A percentile compares a stretch with the other conserved stretches of the same genome.
Evolutionary conservation across 1,140 invertebrate genomes (phyloP).

Genomic region (Nylanderia fulva): DNA sequence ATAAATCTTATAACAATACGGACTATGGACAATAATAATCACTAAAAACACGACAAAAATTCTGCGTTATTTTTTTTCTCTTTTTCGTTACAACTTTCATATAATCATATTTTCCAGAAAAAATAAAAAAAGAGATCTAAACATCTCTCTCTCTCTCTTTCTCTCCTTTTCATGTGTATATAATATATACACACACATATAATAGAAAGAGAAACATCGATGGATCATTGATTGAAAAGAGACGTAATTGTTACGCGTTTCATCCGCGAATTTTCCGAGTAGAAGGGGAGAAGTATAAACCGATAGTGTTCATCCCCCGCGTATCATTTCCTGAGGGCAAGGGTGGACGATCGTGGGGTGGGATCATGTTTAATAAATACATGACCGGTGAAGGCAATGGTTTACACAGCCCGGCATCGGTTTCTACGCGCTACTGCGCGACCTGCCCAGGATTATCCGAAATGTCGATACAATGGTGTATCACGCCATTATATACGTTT

Average conservation of each 20-base stretch:
- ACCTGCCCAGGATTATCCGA: conserved; percentile 68
- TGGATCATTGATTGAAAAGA: conserved; percentile 35
- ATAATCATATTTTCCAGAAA: neutral
- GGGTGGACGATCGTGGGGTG: conserved; percentile 9
- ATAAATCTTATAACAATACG: conserved; percentile 27
- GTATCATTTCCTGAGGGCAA: conserved; percentile 56
- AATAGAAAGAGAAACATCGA: conserved; percentile 18
- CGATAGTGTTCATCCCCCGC: conserved; percentile 28
- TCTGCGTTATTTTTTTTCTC: neutral
- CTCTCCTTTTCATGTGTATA: too few species aligned
- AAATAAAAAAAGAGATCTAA: neutral
- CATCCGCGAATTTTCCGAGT: conserved; percentile 20
- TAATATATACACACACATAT: neutral
- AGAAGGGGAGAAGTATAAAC: conserved; percentile 44
- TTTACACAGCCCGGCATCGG: conserved; percentile 77
- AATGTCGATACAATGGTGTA: conserved; percentile 73
- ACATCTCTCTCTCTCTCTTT: too few species aligned
- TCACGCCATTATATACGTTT: conserved; percentile 70
- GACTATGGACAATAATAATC: neutral
- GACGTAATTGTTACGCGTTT: conserved; percentile 44
- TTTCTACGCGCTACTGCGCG: conserved; percentile 74
- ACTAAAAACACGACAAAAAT: neutral
- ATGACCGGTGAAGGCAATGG: conserved; percentile 67
- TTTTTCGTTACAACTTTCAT: conserved; percentile 18
- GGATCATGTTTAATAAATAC: conserved; percentile 77